Evolutionary conservation across 1,140 invertebrate species (phyloP), one percentile per base, ranked within the genome.

Genomic region (Aphidius ervi): DNA sequence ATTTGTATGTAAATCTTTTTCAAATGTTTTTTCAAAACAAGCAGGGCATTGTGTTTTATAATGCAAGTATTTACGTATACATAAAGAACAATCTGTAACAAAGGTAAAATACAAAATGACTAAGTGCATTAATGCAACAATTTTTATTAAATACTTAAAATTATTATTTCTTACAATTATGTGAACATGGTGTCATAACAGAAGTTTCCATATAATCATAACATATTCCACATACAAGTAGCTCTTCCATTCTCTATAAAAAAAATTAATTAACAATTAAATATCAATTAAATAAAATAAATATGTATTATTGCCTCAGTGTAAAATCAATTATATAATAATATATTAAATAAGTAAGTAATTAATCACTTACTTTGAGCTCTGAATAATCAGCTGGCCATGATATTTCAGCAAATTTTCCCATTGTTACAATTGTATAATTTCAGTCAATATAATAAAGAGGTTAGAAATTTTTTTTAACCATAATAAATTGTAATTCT

Each of bases 11-110:
- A 85, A 70, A 63, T 83, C 78, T 63, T 76, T 77, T 57, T 84
- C 83, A 61, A 76, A 78, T 45, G 77, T 75, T 67, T 81, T 75
- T 60, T 76, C 69, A 60, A 78, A 83, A 70, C 84, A 85, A 10
- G 67, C 65, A 9, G 84, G 84, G 66, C 84, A 85, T 57, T 82
- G 75, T 0, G 75, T 77, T 69, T 82, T 83, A 48, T 81, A 83
- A 58, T 78, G 76, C 49, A 85, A 72, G 65, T 79, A 83, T 50
- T 80, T 82, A 61, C 83, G 72, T 43, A 85, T 84, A 57, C 84
- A 85, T 6, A 84, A 49, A 0, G 83, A 84, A 68, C 84, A 85
- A 74, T 82, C 84, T 85, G 67, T 42, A 55, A 45, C 41, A 37
- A 8, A 31, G 4, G 23, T 2, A 31, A 31, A 23, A 23, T 23